Base-by-base conservation (phyloP, 2,797 vertebrate genomes). In the Tenualosa ilisha region DNA sequence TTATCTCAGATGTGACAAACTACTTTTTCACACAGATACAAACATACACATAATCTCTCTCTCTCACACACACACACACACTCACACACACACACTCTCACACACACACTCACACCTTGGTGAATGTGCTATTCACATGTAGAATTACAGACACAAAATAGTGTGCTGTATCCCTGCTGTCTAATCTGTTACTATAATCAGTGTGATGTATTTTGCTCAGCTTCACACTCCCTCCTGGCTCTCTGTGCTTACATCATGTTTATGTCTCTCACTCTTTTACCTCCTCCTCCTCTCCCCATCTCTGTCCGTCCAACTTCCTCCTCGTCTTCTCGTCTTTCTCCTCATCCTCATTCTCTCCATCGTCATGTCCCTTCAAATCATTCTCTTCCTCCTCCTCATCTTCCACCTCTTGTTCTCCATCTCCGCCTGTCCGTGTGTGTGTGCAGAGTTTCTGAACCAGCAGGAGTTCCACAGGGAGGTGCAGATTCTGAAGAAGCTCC, bases 401-500 rank as follows among this genome's bases (percentile, higher is more conserved):
- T 15, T 5, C 13, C 40, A 43, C 3, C 86, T 94, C 15, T 20
- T n/a, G 6, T 6, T 79, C 15, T 79, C 37, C 40, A 43, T 79
- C 92, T 93, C 87, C 88, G 9, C 0, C 50, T 9, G 50, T 9
- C 9, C 8, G 8, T 51, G 50, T 12, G 50, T 12, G 4, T 12
- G 46, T 49, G 7, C 92, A 0, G 95, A 95, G 72, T 17, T 89
- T 50, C 63, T 93, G 56, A 93, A 94, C 85, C 94, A 96, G 85
- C 85, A 51, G 0, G 94, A 93, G 0, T 96, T 97, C 87, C 91
- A 93, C 24, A 82, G 85, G 0, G 97, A 97, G 91, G 95, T 95
- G 1, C 92, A 95, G 90, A 95, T 96, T 56, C 91, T 97, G 87
- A 97, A 97, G 91, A 87, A 81, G n/a, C 89, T 97, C 0, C 92